Conservation (phyloP, 2,888 invertebrate genomes). For the Sericinus montela region DNA sequence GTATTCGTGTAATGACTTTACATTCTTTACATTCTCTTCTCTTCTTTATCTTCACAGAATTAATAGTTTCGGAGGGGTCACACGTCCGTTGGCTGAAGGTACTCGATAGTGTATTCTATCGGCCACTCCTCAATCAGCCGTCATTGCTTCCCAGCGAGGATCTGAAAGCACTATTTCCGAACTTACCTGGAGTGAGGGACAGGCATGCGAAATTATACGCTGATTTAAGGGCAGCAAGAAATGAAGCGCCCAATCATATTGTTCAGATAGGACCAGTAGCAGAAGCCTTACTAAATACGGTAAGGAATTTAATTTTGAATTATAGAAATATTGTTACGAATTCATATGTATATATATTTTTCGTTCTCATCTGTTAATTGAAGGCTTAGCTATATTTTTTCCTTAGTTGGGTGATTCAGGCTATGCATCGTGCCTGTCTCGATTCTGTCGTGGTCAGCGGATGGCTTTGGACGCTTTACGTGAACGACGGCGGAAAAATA, state of each 20-base stretch:
- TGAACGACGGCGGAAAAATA: conserved; percentile 86
- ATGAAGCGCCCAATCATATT: conserved; percentile 36
- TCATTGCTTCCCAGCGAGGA: conserved; percentile 86
- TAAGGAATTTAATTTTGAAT: conserved; percentile 26
- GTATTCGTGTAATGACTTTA: too few relatives aligned
- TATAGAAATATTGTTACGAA: too few relatives aligned
- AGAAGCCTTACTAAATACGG: conserved; percentile 61
- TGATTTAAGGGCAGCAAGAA: conserved; percentile 45
- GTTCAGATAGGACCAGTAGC: conserved; percentile 58
- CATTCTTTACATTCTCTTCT: too few relatives aligned
- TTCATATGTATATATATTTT: too few relatives aligned
- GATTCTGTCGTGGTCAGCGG: conserved; percentile 93
- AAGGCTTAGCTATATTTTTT: too few relatives aligned
- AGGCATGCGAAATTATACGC: conserved; percentile 54
- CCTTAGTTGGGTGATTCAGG: conserved; percentile 84
- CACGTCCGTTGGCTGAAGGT: conserved; percentile 94
- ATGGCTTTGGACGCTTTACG: conserved; percentile 90
- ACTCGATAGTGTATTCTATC: conserved; percentile 89
- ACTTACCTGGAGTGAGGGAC: conserved; percentile 87
- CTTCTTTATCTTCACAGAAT: conserved; percentile 61
- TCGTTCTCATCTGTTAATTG: too few relatives aligned
- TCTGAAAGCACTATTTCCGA: conserved; percentile 88
- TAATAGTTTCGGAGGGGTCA: conserved; percentile 91
- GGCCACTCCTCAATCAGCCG: conserved; percentile 83
- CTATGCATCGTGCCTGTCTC: conserved; percentile 85